Percentiles rank a stretch among this genome's conserved stretches.
These are phyloP conservation scores for Xiphorhynchus elegans DNA, from an alignment of 2,113 vertebrate genomes.

Conservation along the genomic window DNA sequence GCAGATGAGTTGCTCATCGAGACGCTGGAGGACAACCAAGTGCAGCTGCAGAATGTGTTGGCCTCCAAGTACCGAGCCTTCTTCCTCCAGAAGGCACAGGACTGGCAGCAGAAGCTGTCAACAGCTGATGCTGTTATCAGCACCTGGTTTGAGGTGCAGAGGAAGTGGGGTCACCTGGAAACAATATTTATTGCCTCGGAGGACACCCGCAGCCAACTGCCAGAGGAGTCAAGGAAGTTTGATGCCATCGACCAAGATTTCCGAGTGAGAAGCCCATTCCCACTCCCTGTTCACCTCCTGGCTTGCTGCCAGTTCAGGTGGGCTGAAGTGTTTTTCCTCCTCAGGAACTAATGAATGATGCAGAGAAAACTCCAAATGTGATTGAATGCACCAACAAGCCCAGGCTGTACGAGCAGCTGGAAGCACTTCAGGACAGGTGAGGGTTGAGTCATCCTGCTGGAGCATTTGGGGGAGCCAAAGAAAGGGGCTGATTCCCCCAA, in stretches of 20 bases:
- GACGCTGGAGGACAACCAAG: constrained; percentile 79
- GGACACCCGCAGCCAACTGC: constrained; percentile 77
- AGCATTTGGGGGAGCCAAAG: background rate
- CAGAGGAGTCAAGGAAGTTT: constrained; percentile 62
- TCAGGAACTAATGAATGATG: constrained; percentile 71
- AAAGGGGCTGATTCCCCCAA: background rate
- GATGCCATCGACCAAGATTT: constrained; percentile 73
- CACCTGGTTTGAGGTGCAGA: constrained; percentile 81
- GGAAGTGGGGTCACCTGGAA: constrained; percentile 80
- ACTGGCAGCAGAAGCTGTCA: constrained; percentile 78
- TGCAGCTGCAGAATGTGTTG: constrained; percentile 80
- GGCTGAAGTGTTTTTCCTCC: background rate
- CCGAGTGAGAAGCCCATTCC: constrained; percentile 33
- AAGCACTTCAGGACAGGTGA: constrained; percentile 73
- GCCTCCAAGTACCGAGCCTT: constrained; percentile 77
- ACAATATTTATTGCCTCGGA: constrained; percentile 80
- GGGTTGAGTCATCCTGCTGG: background rate
- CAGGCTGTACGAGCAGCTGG: constrained; percentile 65
- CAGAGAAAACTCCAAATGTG: constrained; percentile 73
- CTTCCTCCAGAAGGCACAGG: constrained; percentile 74
- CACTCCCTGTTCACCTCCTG: background rate
- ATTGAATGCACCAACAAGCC: constrained; percentile 78
- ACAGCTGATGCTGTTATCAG: constrained; percentile 67
- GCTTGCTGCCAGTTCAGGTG: fast-evolving
- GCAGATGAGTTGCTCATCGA: constrained; percentile 72